Evolutionary conservation across 2,888 invertebrate genomes (phyloP), one percentile per base, ranked within the genome.

Genomic region (Dioctria linearis): DNA sequence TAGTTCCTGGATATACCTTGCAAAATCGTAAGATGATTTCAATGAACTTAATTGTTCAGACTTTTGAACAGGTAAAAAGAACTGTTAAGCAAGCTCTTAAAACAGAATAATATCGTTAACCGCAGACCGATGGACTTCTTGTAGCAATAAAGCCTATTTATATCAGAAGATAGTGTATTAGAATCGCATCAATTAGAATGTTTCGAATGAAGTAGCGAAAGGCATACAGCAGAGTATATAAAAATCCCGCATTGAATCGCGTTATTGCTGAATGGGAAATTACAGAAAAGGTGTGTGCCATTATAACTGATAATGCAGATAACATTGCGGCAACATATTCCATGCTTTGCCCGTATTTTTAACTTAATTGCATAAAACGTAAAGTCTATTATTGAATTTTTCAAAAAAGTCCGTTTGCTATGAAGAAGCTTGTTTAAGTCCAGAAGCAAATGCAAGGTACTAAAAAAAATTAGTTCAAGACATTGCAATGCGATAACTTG

Each of bases 1-100:
- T 86, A 59, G 83, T 84, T 80, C 85, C 85, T n/a, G 76, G 81
- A 11, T 86, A 85, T 82, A 80, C 42, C 40, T 79, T 86, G 42
- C 85, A 85, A 61, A 83, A 78, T 42, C 80, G 85, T 57, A 57
- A 57, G 42, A 85, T 84, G 82, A 85, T 82, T 71, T 80, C 85
- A 73, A 83, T 83, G n/a, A 78, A 83, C 78, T 79, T 83, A 66
- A 82, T 86, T 71, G 85, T 84, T 51, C 73, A 80, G 61, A 71
- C 80, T 66, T 83, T 83, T 79, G 81, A 82, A 75, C 80, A 78
- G 80, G 59, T 78, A 37, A 67, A 78, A 54, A 78, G 83, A 71
- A 80, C 79, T 51, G 73, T 84, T 42, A 78, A 81, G 82, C 43
- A 11, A 0, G 57, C 63, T 51, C 65, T 84, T 66, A 8, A 67